A percentile compares a stretch with the other conserved stretches of the same genome.
phyloP scores from a whole-genome alignment of 2,888 invertebrate genomes.

The Carcina quercana region DNA sequence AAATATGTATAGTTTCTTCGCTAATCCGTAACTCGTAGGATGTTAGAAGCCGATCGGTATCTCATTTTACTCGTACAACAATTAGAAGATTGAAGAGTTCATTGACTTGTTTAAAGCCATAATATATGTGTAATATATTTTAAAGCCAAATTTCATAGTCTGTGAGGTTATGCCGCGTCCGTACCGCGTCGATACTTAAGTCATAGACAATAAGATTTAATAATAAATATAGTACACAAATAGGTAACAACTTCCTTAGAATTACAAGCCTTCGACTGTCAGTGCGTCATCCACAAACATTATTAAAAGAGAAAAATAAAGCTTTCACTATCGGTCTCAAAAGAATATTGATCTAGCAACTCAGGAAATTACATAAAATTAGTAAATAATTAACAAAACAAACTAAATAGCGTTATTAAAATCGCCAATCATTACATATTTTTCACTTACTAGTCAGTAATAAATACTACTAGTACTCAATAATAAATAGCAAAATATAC shows the following conservation, averaged over 20 bases:
- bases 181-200: conserved; percentile 55
- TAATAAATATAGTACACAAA: conserved; percentile 64
- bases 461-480: no score
- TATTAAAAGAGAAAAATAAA: not conserved
- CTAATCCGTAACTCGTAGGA: conserved; percentile 54
- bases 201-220: conserved; percentile 61
- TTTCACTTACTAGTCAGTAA: no score
- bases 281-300: conserved; percentile 25
- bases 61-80: no score
- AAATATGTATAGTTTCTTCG: conserved; percentile 55
- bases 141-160: conserved; percentile 75
- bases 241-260: conserved; percentile 66
- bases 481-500: no score
- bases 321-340: no score
- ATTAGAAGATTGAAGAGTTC: conserved; percentile 60
- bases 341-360: no score
- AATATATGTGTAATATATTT: conserved; percentile 67
- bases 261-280: conserved; percentile 53
- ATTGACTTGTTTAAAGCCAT: conserved; percentile 69
- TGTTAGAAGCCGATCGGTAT: conserved; percentile 32
- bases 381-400: no score
- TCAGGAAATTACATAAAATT: no score
- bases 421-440: no score
- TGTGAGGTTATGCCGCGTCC: conserved; percentile 72
- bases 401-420: no score